phyloP scores from a whole-genome alignment of 2,888 invertebrate genomes.

The Nowickia ferox region DNA sequence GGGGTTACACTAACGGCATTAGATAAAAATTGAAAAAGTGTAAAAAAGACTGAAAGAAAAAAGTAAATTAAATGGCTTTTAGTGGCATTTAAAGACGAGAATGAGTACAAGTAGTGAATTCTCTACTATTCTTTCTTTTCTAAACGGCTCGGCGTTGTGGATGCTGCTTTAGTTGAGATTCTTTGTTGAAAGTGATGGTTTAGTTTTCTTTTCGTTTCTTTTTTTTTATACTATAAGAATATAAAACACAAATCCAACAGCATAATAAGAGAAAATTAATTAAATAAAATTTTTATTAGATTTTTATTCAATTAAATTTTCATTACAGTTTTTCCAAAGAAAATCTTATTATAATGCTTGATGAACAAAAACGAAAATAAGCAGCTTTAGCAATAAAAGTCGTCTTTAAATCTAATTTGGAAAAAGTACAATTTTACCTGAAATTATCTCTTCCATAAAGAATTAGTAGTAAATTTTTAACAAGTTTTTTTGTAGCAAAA shows the following conservation, averaged over 20 bases:
- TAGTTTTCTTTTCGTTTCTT: background rate
- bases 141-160: constrained; percentile 1
- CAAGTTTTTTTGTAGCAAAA: background rate
- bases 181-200: constrained; percentile 20
- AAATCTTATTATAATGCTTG: constrained; percentile 13
- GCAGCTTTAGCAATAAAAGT: background rate
- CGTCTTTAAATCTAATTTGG: background rate
- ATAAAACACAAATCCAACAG: constrained; percentile 10
- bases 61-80: constrained; percentile 56
- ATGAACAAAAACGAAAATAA: background rate
- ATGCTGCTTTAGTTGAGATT: constrained; percentile 1
- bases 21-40: constrained; percentile 18
- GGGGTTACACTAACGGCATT: constrained; percentile 14
- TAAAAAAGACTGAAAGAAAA: constrained; percentile 12
- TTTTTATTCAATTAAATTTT: constrained; percentile 49
- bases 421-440: constrained; percentile 1
- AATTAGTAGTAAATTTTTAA: constrained; percentile 8
- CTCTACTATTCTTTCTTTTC: background rate
- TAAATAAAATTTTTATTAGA: constrained; percentile 47
- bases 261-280: constrained; percentile 47
- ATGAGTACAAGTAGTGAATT: background rate
- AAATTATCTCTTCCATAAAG: background rate
- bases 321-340: constrained; percentile 21
- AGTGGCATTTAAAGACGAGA: constrained; percentile 43
- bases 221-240: background rate